Base-by-base conservation (phyloP, 1,140 invertebrate genomes). In the Drosophila trapezifrons region DNA sequence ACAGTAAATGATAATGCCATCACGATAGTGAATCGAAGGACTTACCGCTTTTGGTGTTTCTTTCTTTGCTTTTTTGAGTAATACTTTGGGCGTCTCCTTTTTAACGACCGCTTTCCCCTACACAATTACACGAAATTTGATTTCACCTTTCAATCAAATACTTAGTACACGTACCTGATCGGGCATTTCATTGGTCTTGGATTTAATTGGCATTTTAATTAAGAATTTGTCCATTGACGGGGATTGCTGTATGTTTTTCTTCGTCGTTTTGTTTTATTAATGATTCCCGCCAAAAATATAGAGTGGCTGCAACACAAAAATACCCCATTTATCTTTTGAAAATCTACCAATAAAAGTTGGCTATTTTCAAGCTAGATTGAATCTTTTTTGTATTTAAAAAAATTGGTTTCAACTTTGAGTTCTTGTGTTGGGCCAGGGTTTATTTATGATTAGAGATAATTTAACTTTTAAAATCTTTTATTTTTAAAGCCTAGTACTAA, bases 221-320 rank as follows among this genome's bases (percentile, higher is more conserved):
- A 87, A 52, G 43, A 42, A 87, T 62, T 80, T 89, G 46, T 87
- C 83, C 84, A 89, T 87, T 15, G 9, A n/a, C 13, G 1, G 1
- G 13, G 15, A 10, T 20, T 2, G 2, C 3, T 12, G 9, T n/a
- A 13, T 18, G 6, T 12, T 18, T 25, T 59, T 20, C 17, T 40
- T 46, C 8, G 0, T 12, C 25, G 37, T 5, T 45, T 67, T 62
- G 63, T 74, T 51, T 51, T 71, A 66, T 43, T 27, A 32, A 17
- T 35, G 8, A 18, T 66, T 83, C 55, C 71, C 83, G 84, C 84
- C 78, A 79, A 87, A 79, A 76, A 3, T 10, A 0, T 9, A 17
- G 17, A 25, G 22, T 37, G 47, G 42, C n/a, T 35, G 42, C 5
- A 27, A 0, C 5, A 0, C 4, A 13, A 13, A 37, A 63, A 62